phyloP scores from a whole-genome alignment of 1,140 invertebrate species.

The Drosophila littoralis region DNA sequence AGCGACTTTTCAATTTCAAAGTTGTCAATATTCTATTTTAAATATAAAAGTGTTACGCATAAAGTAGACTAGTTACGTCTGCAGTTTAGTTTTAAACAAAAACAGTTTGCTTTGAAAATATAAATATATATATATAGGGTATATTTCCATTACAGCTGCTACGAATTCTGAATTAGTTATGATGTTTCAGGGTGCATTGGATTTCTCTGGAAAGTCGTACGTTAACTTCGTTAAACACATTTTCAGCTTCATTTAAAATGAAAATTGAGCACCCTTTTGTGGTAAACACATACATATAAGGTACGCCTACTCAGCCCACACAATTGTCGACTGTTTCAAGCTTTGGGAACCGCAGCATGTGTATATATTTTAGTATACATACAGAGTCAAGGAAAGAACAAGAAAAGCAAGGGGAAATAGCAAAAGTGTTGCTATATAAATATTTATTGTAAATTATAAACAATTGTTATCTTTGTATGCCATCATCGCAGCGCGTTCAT shows the following conservation, averaged over 20 bases:
- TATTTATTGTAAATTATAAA: conserved; percentile 64
- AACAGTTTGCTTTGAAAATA: background rate
- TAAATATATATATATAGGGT: background rate
- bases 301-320: conserved; percentile 4
- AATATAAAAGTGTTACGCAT: no score
- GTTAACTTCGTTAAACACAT: background rate
- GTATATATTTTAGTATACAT: no score
- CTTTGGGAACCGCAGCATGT: conserved; percentile 46
- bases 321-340: background rate
- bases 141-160: conserved; percentile 1
- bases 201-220: background rate
- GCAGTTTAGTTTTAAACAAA: background rate
- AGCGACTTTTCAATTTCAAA: no score
- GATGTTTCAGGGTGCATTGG: background rate
- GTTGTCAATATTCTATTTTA: no score
- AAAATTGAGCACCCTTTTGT: conserved; percentile 23
- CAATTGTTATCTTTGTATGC: conserved; percentile 66
- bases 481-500: conserved; percentile 42
- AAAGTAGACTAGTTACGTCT: no score
- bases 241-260: conserved; percentile 49
- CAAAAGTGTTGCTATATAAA: conserved; percentile 47
- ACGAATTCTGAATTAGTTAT: conserved; percentile 21
- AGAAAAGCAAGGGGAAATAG: conserved; percentile 1
- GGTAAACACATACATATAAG: background rate
- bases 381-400: background rate